phyloP scores from a whole-genome alignment of 2,797 vertebrate species.

The Esox lucius region DNA sequence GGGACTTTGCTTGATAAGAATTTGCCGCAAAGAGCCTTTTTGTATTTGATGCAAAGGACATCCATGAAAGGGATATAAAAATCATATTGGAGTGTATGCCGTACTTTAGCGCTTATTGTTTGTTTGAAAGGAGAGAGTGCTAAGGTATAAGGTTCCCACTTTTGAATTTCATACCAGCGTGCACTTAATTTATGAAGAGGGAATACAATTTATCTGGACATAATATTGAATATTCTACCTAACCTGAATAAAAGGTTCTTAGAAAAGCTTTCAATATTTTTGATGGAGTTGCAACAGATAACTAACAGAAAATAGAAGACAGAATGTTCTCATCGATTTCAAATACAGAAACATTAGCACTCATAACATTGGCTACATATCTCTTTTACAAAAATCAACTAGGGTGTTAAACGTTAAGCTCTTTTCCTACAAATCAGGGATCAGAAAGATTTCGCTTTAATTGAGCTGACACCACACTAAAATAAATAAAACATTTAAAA shows the following conservation, averaged over 20 bases:
- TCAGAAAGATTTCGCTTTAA: neutral
- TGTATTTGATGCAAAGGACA: conserved; percentile 50
- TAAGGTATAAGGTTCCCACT: conserved; percentile 3
- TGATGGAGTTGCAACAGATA: neutral
- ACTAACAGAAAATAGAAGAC: neutral
- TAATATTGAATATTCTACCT: neutral
- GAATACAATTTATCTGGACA: conserved; percentile 1
- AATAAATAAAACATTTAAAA: neutral
- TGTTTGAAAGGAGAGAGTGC: conserved; percentile 16
- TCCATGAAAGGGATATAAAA: conserved; percentile 53
- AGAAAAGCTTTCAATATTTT: neutral
- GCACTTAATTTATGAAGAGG: neutral
- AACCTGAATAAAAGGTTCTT: neutral
- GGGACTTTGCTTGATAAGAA: conserved; percentile 42
- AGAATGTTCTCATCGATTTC: neutral
- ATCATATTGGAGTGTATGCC: conserved; percentile 17
- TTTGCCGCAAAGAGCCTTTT: conserved; percentile 43
- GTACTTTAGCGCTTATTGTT: conserved; percentile 31
- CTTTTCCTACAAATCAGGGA: neutral
- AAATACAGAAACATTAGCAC: neutral
- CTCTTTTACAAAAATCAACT: neutral
- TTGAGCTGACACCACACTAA: neutral
- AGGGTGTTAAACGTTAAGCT: neutral
- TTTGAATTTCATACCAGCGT: conserved; percentile 19
- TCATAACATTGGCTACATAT: neutral